phyloP scores from a whole-genome alignment of 1,140 invertebrate species.

The Cotesia glomerata region DNA sequence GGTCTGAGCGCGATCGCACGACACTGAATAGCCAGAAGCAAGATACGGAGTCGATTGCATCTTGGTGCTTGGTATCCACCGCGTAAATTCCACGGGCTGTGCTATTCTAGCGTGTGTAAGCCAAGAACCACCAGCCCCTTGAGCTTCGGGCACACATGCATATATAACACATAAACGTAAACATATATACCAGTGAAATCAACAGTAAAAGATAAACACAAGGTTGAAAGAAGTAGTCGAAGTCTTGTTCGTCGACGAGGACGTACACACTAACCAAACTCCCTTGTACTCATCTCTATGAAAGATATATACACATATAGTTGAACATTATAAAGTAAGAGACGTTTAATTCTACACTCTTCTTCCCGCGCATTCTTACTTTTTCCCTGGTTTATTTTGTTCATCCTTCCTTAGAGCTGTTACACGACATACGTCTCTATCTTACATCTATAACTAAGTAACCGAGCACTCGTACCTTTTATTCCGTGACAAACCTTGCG shows the following conservation, averaged over 20 bases:
- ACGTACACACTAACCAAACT: too few species aligned
- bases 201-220: constrained; percentile 4
- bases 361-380: constrained; percentile 35
- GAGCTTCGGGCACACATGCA: not conserved
- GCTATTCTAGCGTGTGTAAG: constrained; percentile 7
- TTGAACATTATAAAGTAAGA: not conserved
- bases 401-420: not conserved
- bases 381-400: constrained; percentile 40
- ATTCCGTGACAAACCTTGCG: constrained; percentile 6
- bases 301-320: too few species aligned
- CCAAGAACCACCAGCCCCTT: not conserved
- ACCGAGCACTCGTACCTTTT: not conserved
- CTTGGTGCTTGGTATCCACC: constrained; percentile 33
- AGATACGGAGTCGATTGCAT: constrained; percentile 40
- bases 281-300: not conserved
- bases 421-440: constrained; percentile 37
- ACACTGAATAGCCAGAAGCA: constrained; percentile 41
- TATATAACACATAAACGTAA: too few species aligned
- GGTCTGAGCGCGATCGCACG: constrained; percentile 36
- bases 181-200: constrained; percentile 10
- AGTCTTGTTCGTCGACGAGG: not conserved
- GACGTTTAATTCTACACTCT: constrained; percentile 13
- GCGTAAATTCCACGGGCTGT: constrained; percentile 36
- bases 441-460: constrained; percentile 40
- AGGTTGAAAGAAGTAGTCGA: not conserved